Percentiles rank a stretch among this genome's conserved stretches.
Conservation (phyloP, 1,140 invertebrate genomes). For the Rhizoglyphus robini region DNA sequence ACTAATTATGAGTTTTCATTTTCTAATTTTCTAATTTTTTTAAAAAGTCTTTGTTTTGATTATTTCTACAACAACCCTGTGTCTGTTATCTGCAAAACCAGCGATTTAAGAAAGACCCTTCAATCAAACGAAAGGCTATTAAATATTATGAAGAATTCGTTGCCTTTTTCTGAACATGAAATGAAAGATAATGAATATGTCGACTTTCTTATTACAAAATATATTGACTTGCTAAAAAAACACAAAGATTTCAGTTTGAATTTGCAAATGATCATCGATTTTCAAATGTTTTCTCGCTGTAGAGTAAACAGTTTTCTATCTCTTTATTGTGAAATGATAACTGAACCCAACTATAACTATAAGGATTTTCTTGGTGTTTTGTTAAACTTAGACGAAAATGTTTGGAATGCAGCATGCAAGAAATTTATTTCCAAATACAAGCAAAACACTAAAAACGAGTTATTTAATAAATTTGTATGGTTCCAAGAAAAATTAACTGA, state of each 20-base stretch:
- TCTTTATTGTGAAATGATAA: background rate
- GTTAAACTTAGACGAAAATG: no score
- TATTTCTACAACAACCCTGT: conserved; percentile 3
- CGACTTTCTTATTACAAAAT: background rate
- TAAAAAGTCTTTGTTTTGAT: background rate
- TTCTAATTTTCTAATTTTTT: background rate
- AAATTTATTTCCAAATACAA: no score
- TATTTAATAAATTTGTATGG: background rate
- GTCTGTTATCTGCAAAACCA: background rate
- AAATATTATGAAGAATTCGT: background rate
- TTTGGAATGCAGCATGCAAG: no score
- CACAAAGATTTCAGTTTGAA: background rate
- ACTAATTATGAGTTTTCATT: background rate
- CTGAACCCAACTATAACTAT: background rate
- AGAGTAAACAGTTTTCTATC: background rate
- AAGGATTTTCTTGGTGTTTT: no score
- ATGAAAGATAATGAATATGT: conserved; percentile 5
- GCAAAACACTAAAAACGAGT: background rate
- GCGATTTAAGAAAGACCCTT: background rate
- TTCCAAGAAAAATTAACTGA: background rate
- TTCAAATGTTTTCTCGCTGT: background rate
- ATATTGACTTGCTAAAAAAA: background rate
- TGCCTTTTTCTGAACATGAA: background rate
- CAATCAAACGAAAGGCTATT: background rate
- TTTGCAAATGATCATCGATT: background rate